Conservation (phyloP, 2,797 vertebrate genomes). For the Bradypodion pumilum region DNA sequence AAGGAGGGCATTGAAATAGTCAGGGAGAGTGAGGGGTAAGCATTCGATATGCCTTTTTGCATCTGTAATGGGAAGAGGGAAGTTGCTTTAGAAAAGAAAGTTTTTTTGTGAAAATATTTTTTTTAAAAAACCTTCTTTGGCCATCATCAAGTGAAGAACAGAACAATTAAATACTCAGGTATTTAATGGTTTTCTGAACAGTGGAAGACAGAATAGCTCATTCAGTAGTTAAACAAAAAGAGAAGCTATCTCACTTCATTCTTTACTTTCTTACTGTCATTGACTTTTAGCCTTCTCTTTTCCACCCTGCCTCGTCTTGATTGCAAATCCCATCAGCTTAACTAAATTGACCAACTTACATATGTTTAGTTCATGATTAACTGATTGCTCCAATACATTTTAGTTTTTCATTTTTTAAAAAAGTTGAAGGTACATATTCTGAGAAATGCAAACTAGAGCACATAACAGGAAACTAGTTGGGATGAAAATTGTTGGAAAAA, state of each 20-base stretch:
- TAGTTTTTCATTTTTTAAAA: constrained; percentile 3
- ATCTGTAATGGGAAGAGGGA: background rate
- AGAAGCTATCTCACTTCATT: background rate
- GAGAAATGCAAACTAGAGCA: background rate
- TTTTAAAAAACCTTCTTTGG: background rate
- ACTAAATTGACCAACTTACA: background rate
- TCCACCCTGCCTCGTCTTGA: background rate
- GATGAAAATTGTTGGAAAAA: background rate
- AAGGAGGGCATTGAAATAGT: too few relatives aligned
- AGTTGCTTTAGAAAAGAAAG: background rate
- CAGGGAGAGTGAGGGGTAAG: background rate
- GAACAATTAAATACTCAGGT: background rate
- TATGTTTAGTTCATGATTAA: background rate
- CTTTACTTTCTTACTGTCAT: background rate
- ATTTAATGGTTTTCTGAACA: background rate
- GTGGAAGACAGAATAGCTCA: background rate
- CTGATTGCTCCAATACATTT: background rate
- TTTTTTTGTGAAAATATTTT: background rate
- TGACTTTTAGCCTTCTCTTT: background rate
- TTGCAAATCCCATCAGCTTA: background rate
- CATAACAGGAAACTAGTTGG: background rate
- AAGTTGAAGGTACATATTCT: background rate
- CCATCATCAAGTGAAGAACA: background rate
- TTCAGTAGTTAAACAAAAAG: background rate
- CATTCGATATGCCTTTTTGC: background rate